Base-by-base conservation (phyloP, 2,888 invertebrate genomes). In the Chrysolina americana region DNA sequence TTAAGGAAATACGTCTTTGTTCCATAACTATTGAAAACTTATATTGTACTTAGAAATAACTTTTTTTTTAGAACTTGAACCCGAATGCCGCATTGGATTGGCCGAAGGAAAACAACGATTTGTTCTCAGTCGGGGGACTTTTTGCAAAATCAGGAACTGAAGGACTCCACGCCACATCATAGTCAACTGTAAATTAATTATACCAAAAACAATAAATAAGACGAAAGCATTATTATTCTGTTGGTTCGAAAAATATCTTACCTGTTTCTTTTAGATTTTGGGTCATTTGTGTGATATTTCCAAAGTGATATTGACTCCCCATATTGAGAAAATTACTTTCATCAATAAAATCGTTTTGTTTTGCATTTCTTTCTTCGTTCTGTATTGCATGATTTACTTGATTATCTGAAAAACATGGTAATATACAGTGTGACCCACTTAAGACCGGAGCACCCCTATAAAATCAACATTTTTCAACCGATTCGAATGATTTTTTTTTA, bases 301-400 rank as follows among this genome's bases (percentile, higher is more conserved):
- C 76, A 59, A 76, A 76, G 53, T 71, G 71, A 65, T 74, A 76
- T 11, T 65, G 69, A 50, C 63, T 62, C 19, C 65, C 71, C 62
- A 65, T 69, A 47, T 48, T 70, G n/a, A 65, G 17, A 23, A 69
- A 69, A 65, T 65, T 59, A 59, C 21, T 56, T 47, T 53, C 69
- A 15, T 69, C 69, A 68, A 19, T 36, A 15, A 11, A 48, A 11
- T 23, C 36, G 19, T 28, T 47, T 8, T 8, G 41, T 48, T 48
- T 48, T 17, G 8, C 8, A 48, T 8, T 17, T 17, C 17, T 48
- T 17, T 48, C 48, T 17, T 48, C 48, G 48, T 17, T 17, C 17
- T 48, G 48, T 48, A 17, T 17, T 48, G 17, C 48, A 48, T 48
- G n/a, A 48, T 48, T 48, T 17, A 17, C 17, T 17, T 17, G n/a